phyloP scores from a whole-genome alignment of 2,888 invertebrate genomes.

The Apotomis capreana region DNA sequence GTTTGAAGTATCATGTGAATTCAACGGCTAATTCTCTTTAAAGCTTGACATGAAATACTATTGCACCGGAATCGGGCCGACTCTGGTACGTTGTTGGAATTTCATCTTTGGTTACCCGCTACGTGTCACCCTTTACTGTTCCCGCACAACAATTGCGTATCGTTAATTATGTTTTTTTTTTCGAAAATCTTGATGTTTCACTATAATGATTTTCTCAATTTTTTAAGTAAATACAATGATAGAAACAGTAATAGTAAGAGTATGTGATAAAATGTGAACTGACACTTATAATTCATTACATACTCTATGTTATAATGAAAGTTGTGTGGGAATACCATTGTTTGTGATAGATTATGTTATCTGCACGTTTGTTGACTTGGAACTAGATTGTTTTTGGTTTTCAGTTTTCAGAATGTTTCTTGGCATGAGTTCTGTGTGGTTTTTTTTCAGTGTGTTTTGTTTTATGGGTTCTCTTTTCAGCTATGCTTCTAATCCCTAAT shows the following conservation, averaged over 20 bases:
- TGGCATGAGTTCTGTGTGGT: slow-evolving; percentile 41
- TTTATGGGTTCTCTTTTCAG: slow-evolving; percentile 42
- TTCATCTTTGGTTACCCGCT: slow-evolving; percentile 21
- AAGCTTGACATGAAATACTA: slow-evolving; percentile 40
- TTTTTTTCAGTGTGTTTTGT: slow-evolving; percentile 41
- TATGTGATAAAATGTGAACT: too few relatives aligned
- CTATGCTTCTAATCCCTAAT: not conserved
- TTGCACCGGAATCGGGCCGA: slow-evolving; percentile 38
- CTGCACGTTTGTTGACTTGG: slow-evolving; percentile 35
- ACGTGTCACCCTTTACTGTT: slow-evolving; percentile 9
- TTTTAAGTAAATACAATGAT: too few relatives aligned
- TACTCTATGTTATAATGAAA: too few relatives aligned
- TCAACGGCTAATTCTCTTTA: slow-evolving; percentile 32
- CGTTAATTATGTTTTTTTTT: too few relatives aligned
- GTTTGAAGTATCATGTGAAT: slow-evolving; percentile 16
- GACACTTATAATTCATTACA: too few relatives aligned
- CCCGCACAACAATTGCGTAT: too few relatives aligned
- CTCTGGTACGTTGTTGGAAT: slow-evolving; percentile 37
- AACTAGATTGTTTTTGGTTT: slow-evolving; percentile 17
- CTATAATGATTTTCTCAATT: too few relatives aligned
- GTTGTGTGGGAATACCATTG: too few relatives aligned
- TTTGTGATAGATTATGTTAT: slow-evolving; percentile 14
- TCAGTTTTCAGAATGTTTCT: slow-evolving; percentile 35
- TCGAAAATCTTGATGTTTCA: too few relatives aligned
- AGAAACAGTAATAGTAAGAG: too few relatives aligned